These are phyloP conservation scores for Dendrolimus kikuchii DNA, from an alignment of 1,140 invertebrate species.

Conservation along the genomic window DNA sequence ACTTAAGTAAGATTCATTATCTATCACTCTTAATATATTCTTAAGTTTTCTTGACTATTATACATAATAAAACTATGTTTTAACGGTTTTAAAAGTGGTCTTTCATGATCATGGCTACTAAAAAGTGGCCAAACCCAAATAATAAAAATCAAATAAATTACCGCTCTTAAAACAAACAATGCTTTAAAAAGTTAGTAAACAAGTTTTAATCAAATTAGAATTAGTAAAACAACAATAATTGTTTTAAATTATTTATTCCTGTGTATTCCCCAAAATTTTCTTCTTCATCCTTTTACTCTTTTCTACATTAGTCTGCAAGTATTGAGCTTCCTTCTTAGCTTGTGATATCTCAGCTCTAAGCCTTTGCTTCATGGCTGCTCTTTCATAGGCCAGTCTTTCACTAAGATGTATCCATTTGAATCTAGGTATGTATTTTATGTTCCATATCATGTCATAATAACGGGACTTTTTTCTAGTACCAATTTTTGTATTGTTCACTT, in stretches of 20 bases:
- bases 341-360: constrained; percentile 91
- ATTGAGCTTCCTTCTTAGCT: constrained; percentile 91
- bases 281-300: constrained; percentile 80
- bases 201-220: too few relatives aligned
- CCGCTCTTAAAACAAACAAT: too few relatives aligned
- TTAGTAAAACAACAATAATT: neutral
- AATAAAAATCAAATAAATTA: too few relatives aligned
- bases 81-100: too few relatives aligned
- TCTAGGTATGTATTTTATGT: constrained; percentile 94
- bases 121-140: too few relatives aligned
- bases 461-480: constrained; percentile 89
- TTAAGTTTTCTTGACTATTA: too few relatives aligned
- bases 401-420: constrained; percentile 97
- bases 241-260: constrained; percentile 10
- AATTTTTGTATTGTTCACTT: constrained; percentile 90
- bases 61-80: too few relatives aligned
- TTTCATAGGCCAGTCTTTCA: constrained; percentile 93
- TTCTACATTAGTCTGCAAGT: constrained; percentile 87
- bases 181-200: too few relatives aligned
- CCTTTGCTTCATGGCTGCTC: constrained; percentile 89
- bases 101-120: too few relatives aligned
- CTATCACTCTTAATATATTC: too few relatives aligned
- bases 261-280: constrained; percentile 15
- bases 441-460: constrained; percentile 94
- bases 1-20: too few relatives aligned